These are phyloP conservation scores for Chamaetylas fuelleborni DNA, from an alignment of 2,113 vertebrate genomes.

Conservation along the genomic window DNA sequence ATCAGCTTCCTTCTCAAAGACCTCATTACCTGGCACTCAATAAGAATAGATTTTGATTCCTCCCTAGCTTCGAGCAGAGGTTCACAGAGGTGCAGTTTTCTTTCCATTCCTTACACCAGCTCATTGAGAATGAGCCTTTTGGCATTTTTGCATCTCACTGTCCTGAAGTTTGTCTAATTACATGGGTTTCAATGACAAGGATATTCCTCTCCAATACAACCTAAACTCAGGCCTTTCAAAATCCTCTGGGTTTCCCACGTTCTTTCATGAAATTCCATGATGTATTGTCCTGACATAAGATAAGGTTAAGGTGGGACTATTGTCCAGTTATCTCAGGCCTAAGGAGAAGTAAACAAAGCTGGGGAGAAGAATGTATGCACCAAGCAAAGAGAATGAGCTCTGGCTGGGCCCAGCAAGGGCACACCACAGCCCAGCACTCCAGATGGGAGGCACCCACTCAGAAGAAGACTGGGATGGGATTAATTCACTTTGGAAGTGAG, in stretches of 20 bases:
- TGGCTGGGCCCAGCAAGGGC: not conserved
- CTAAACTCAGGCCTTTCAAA: not conserved
- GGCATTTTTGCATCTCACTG: not conserved
- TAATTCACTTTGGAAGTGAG: not conserved
- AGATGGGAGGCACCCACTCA: accelerated
- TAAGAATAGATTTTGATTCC: no score
- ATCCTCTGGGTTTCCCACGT: not conserved
- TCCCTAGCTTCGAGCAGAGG: no score
- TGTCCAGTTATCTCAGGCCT: not conserved
- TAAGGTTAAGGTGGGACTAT: not conserved
- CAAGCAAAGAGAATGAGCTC: not conserved
- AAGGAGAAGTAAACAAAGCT: not conserved
- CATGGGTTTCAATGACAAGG: not conserved
- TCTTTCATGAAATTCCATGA: not conserved
- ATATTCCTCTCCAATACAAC: not conserved
- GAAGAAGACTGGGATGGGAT: not conserved
- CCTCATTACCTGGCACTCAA: no score
- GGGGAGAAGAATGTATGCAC: not conserved
- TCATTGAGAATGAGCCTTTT: not conserved
- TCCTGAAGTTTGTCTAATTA: not conserved
- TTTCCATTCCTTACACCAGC: no score
- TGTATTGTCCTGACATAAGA: not conserved
- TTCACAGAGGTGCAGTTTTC: no score
- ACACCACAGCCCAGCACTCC: not conserved
- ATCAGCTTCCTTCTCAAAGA: no score